Base-by-base conservation (phyloP, 2,888 invertebrate species). In the Eilema sororculum region DNA sequence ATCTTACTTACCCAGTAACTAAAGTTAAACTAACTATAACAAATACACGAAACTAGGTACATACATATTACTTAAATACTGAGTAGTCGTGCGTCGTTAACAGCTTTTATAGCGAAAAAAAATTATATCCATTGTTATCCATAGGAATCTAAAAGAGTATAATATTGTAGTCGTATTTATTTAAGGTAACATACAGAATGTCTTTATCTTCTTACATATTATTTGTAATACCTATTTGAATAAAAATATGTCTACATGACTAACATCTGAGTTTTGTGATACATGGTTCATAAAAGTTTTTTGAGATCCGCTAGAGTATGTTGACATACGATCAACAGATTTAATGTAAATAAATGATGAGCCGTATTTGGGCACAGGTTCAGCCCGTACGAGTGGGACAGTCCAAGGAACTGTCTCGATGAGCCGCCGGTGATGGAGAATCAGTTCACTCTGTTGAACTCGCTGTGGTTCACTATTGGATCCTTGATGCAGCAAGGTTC, bases 371-470 rank as follows among this genome's bases (percentile, higher is more conserved):
- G 93, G 91, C 93, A 86, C 96, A 97, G 98, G 96, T 97, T 98
- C 96, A 98, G 97, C 94, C 98, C 99, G 86, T 98, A 98, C 96
- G 99, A 99, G 96, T 98, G 98, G 98, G 98, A 98, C 96, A 98
- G 97, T 96, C 98, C 98, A 83, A 96, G 97, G 96, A 97, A 97
- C 90, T 98, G 97, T 96, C 96, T 97, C 93, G 97, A 97, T 87
- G 98, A 98, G 94, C 97, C 98, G 84, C 97, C 97, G 91, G 97
- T 97, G 88, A 96, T 98, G 93, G 98, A 98, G 96, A 98, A 98
- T 96, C 98, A 97, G 95, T 98, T 98, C 96, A 98, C 97, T 87
- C 96, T 98, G 91, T 96, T 98, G 95, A 98, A 98, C 96, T 98
- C 98, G 92, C 97, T 98, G 93, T 99, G 99, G 99, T 99, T 99